These are phyloP conservation scores for Leuciscus waleckii DNA, from an alignment of 2,797 vertebrate species.

Conservation along the genomic window DNA sequence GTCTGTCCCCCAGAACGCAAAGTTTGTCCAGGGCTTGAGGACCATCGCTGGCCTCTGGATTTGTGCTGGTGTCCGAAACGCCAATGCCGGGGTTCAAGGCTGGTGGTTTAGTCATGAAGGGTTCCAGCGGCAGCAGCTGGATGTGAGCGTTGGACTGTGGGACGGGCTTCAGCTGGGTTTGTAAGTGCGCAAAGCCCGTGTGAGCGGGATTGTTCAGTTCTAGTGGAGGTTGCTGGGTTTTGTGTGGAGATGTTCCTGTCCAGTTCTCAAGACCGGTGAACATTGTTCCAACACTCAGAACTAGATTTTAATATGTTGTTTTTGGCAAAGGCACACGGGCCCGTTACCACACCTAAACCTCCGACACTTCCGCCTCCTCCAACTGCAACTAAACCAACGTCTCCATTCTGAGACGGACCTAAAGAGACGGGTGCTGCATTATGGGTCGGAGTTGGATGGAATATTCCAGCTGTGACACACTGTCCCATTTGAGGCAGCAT, in stretches of 20 bases:
- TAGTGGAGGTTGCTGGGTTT: slow-evolving; percentile 43
- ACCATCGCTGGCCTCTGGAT: slow-evolving; percentile 56
- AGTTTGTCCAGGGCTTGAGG: slow-evolving; percentile 73
- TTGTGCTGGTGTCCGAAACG: slow-evolving; percentile 66
- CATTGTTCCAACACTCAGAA: slow-evolving; percentile 62
- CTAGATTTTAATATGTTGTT: slow-evolving; percentile 70
- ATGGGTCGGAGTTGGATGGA: slow-evolving; percentile 67
- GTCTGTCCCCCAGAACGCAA: slow-evolving; percentile 70
- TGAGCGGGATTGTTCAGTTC: slow-evolving; percentile 47
- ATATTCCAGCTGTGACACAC: slow-evolving; percentile 64
- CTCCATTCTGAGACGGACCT: slow-evolving; percentile 70
- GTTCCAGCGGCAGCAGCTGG: slow-evolving; percentile 72
- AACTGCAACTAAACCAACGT: slow-evolving; percentile 66
- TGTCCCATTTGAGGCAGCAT: slow-evolving; percentile 50
- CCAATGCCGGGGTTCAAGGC: slow-evolving; percentile 65
- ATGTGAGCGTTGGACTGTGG: slow-evolving; percentile 65
- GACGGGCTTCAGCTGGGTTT: slow-evolving; percentile 66
- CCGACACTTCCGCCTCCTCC: slow-evolving; percentile 57
- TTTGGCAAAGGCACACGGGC: slow-evolving; percentile 70
- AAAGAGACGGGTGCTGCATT: slow-evolving; percentile 68
- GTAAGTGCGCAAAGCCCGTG: slow-evolving; percentile 64
- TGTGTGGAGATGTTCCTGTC: slow-evolving; percentile 62
- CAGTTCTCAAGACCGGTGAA: slow-evolving; percentile 75
- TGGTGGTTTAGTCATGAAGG: slow-evolving; percentile 72
- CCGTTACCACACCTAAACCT: slow-evolving; percentile 67